Percentiles rank a stretch among this genome's conserved stretches.
Conservation (phyloP, 2,113 vertebrate species). For the Pelecanus crispus region DNA sequence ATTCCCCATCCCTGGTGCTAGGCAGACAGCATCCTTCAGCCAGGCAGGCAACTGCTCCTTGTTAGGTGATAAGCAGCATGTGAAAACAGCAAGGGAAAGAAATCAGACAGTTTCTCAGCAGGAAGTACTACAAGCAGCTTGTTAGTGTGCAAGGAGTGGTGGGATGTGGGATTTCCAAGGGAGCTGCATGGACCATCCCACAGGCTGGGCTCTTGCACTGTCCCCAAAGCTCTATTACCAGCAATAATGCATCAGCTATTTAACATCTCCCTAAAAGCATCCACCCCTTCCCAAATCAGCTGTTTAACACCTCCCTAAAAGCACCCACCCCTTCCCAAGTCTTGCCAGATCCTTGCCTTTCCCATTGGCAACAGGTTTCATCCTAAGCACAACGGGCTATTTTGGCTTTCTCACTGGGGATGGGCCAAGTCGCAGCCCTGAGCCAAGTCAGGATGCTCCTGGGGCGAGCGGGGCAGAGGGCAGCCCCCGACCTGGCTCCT, state of each 20-base stretch:
- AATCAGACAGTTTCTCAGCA: not conserved
- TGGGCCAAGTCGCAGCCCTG: rapidly evolving
- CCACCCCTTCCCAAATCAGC: no score
- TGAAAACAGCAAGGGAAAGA: not conserved
- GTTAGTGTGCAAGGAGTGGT: not conserved
- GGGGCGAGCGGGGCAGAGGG: not conserved
- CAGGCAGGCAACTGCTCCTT: not conserved
- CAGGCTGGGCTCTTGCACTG: not conserved
- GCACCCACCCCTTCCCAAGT: not conserved
- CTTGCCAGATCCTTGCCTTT: not conserved
- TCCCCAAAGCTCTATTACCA: not conserved
- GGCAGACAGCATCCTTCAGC: not conserved
- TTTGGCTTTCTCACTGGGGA: not conserved
- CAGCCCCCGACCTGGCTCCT: not conserved
- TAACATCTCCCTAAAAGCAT: not conserved
- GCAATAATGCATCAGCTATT: not conserved
- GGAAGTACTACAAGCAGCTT: not conserved
- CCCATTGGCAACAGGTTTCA: not conserved
- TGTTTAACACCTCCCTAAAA: not conserved
- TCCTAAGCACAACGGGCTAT: not conserved
- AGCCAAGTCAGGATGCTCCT: not conserved
- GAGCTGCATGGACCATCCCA: rapidly evolving
- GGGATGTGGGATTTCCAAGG: not conserved
- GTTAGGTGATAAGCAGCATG: rapidly evolving
- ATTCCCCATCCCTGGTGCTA: not conserved